These are phyloP conservation scores for Catamblyrhynchus diadema DNA, from an alignment of 2,797 vertebrate genomes.

Conservation along the genomic window DNA sequence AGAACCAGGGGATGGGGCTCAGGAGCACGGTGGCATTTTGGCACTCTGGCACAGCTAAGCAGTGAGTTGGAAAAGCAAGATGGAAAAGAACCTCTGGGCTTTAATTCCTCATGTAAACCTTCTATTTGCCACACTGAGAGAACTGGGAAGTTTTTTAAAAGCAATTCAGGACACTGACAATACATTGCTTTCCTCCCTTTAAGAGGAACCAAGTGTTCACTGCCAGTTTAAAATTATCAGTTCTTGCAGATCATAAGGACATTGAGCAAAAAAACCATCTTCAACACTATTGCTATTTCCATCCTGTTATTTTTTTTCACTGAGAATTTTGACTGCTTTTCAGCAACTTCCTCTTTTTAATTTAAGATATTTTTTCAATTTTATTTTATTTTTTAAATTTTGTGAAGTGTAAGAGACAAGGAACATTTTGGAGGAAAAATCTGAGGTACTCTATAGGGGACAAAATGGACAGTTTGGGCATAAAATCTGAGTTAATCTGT, in stretches of 20 bases:
- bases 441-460: too few species aligned
- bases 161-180: neutral
- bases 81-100: neutral
- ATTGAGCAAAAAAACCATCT: neutral
- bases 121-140: neutral
- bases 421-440: neutral
- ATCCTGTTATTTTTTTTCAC: neutral
- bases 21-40: neutral
- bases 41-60: neutral
- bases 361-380: too few species aligned
- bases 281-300: neutral
- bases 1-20: neutral
- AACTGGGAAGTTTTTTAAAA: neutral
- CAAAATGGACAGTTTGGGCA: neutral
- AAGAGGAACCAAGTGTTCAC: neutral
- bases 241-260: neutral
- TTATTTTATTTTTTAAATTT: neutral
- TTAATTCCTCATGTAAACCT: neutral
- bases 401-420: neutral
- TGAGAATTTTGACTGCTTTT: neutral
- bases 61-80: neutral
- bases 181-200: neutral
- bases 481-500: neutral
- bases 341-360: neutral
- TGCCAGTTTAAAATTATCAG: neutral